Evolutionary conservation across 2,113 vertebrate genomes (phyloP).

Genomic region (Pterocles orientalis): DNA sequence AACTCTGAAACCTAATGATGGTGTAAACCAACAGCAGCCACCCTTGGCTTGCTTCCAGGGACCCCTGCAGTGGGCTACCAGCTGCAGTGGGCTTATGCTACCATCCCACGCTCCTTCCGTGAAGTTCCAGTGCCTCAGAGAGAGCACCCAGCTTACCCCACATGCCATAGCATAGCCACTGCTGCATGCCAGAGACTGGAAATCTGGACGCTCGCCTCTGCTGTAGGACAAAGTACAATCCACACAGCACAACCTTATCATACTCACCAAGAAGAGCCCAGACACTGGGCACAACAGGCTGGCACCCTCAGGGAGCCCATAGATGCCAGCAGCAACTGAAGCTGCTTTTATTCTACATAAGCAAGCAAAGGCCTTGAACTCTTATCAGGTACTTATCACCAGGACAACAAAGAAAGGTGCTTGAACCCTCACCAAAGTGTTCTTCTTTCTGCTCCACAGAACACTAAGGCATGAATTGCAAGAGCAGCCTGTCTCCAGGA

Average conservation of each 20-base stretch:
- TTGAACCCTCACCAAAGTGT: conserved; percentile 4
- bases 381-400: conserved; percentile 24
- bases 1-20: not conserved
- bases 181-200: not conserved
- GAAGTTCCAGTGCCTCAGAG: not conserved
- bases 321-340: not conserved
- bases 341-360: conserved; percentile 4
- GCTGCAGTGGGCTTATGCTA: not conserved
- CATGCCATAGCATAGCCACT: not conserved
- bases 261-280: not conserved
- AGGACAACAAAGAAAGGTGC: conserved; percentile 24
- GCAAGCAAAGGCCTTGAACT: conserved; percentile 17
- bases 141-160: not conserved
- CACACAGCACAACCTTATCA: not conserved
- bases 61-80: not conserved
- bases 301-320: not conserved
- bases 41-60: not conserved
- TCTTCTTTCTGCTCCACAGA: conserved; percentile 16
- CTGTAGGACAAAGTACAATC: not conserved
- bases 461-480: not conserved
- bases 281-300: not conserved
- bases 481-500: not conserved
- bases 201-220: not conserved
- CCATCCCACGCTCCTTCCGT: not conserved
- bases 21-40: not conserved